These are phyloP conservation scores for Hydriomena furcata DNA, from an alignment of 2,888 invertebrate genomes.

Conservation along the genomic window DNA sequence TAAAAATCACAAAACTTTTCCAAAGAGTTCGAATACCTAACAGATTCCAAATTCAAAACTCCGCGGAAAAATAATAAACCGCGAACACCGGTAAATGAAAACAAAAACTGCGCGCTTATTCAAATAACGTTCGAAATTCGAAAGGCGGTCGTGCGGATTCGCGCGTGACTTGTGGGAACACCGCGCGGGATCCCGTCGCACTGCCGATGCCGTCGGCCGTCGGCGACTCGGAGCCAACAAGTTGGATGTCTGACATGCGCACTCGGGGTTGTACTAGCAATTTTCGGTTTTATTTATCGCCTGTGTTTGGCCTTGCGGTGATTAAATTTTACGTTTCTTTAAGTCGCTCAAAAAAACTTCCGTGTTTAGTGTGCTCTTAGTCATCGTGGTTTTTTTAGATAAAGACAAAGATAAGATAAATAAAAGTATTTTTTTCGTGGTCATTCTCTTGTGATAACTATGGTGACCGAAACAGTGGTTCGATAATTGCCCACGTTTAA, in stretches of 20 bases:
- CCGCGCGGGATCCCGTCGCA: slow-evolving; percentile 69
- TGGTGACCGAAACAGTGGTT: too few species aligned
- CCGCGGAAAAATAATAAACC: neutral
- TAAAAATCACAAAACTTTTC: slow-evolving; percentile 16
- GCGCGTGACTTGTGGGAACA: slow-evolving; percentile 53
- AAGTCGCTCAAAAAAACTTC: too few species aligned
- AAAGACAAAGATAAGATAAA: too few species aligned
- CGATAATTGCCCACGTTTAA: too few species aligned
- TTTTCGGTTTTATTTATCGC: slow-evolving; percentile 38
- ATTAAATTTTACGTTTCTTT: slow-evolving; percentile 28
- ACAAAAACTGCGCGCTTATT: slow-evolving; percentile 34
- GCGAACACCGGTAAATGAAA: slow-evolving; percentile 13
- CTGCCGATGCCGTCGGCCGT: slow-evolving; percentile 54
- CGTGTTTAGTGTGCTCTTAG: too few species aligned
- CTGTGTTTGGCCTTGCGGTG: slow-evolving; percentile 27
- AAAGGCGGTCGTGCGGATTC: slow-evolving; percentile 49
- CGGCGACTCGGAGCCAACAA: slow-evolving; percentile 71
- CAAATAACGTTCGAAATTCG: slow-evolving; percentile 45
- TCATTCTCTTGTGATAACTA: too few species aligned
- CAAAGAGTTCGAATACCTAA: slow-evolving; percentile 9
- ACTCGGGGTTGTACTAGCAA: slow-evolving; percentile 44
- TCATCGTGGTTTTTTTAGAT: too few species aligned
- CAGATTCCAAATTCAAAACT: slow-evolving; percentile 19
- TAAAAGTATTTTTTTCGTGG: too few species aligned
- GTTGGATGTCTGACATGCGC: slow-evolving; percentile 77